Evolutionary conservation across 2,113 vertebrate genomes (phyloP), one percentile per base, ranked within the genome.

Genomic region (Anguilla rostrata): DNA sequence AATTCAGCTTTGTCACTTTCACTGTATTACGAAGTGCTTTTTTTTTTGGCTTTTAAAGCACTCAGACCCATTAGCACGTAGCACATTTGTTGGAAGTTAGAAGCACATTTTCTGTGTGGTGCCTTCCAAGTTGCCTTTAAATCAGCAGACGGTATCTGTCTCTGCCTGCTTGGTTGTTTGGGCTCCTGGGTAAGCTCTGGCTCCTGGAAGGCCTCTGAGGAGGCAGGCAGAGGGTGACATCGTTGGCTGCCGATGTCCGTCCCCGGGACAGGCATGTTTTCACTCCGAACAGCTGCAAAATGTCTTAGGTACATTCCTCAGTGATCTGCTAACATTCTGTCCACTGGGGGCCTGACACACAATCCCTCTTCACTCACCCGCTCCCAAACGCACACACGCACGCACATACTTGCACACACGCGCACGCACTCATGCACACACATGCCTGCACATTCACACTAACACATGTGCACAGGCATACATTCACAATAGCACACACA

Each of bases 251-350:
- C 66, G n/a, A 75, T 75, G 66, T 75, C 66, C 9, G 3, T 75
- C 15, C 63, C 66, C n/a, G 66, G n/a, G 66, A 22, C 22, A 75
- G 66, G 1, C 66, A 75, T 75, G 66, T 75, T 75, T 75, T 75
- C 66, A 75, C n/a, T 26, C 57, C 49, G 85, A 89, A 90, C 92
- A 93, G 92, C 91, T 94, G 93, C 83, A 90, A 66, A 89, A 87
- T 79, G 85, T 92, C 90, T 89, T 86, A 86, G 87, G 87, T 86
- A 78, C 87, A 85, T 83, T 75, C 83, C 86, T 86, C 39, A 9
- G 49, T 49, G 82, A 84, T 41, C 49, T 5, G 34, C 41, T 14
- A 41, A 87, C 84, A 85, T 82, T 41, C 56, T n/a, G 26, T 56
- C 86, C 81, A 78, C 83, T 29, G 78, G 46, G 78, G 46, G 80